phyloP scores from a whole-genome alignment of 2,113 vertebrate species.

The Leiothrix lutea region DNA sequence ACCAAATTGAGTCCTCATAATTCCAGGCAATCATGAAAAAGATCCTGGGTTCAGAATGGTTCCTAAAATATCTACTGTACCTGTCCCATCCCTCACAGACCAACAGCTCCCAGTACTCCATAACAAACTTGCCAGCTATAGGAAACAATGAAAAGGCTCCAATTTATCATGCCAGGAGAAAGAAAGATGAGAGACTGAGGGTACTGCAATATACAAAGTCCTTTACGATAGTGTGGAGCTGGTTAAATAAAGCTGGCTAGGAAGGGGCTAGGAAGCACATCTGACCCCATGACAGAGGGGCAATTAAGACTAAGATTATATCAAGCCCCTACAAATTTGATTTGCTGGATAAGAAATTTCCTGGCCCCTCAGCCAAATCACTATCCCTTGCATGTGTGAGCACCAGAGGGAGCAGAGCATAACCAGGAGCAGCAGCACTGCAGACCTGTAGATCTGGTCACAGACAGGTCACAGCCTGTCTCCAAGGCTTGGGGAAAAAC shows the following conservation, averaged over 20 bases:
- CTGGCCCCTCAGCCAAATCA: not conserved
- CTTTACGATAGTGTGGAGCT: not conserved
- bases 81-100: not conserved
- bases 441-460: not conserved
- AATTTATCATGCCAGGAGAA: not conserved
- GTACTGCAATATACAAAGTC: not conserved
- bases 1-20: not conserved
- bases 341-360: not conserved
- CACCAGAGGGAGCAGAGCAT: not conserved
- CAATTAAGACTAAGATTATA: not conserved
- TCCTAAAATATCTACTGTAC: not conserved
- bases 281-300: not conserved
- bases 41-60: not conserved
- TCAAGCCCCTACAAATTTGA: not conserved
- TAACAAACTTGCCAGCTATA: not conserved
- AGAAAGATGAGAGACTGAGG: not conserved
- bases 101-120: not conserved
- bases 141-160: not conserved
- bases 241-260: not conserved
- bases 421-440: not conserved
- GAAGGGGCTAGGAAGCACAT: not conserved
- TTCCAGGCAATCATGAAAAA: not conserved
- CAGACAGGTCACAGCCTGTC: not conserved
- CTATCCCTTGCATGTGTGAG: not conserved
- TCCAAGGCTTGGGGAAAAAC: not conserved